Conservation (phyloP, 1,140 invertebrate genomes). For the Chymomyza costata region DNA sequence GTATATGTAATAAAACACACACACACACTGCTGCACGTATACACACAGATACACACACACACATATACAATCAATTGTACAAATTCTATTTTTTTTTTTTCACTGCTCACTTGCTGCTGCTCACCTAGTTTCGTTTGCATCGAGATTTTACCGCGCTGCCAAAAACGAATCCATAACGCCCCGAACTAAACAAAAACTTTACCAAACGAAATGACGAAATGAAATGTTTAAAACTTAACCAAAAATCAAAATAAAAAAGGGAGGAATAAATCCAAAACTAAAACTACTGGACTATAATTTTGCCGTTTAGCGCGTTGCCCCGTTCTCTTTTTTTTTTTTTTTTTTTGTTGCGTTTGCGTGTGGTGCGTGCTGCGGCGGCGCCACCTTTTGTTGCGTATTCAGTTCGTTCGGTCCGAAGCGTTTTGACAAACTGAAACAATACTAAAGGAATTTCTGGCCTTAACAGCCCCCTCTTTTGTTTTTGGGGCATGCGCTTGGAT, state of each 20-base stretch:
- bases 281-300: constrained; percentile 44
- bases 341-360: no score
- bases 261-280: no score
- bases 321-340: constrained; percentile 34
- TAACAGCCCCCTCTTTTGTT: not conserved
- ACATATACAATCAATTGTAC: no score
- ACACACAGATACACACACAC: constrained; percentile 11
- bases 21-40: not conserved
- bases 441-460: constrained; percentile 26
- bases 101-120: no score
- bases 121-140: constrained; percentile 54
- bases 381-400: constrained; percentile 15
- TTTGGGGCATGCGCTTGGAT: constrained; percentile 35
- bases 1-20: no score
- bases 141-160: constrained; percentile 42
- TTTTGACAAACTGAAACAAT: constrained; percentile 62
- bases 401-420: constrained; percentile 47
- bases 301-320: constrained; percentile 33
- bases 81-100: no score
- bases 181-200: constrained; percentile 19
- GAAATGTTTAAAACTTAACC: constrained; percentile 19
- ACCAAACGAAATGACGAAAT: constrained; percentile 5
- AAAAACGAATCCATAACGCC: no score
- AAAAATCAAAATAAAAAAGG: no score
- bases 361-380: not conserved